Base-by-base conservation (phyloP, 2,888 invertebrate genomes). In the Agriopis marginaria region DNA sequence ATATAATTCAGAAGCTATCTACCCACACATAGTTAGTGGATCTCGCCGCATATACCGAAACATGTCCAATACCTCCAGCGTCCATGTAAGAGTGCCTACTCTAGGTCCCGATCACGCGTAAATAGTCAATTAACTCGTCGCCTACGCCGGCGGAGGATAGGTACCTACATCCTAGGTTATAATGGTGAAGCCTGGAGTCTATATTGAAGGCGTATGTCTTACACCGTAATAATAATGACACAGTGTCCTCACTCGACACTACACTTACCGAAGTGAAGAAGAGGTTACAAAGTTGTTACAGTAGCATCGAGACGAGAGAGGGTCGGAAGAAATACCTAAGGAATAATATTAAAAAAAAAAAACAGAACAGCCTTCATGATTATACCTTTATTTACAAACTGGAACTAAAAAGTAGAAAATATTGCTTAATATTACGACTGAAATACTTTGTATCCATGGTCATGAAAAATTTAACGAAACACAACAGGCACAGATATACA, bases 91-190 rank as follows among this genome's bases (percentile, higher is more conserved):
- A 47, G 32, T 8, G 7, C 32, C 39, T 44, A 7, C 58, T 56
- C 50, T 3, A 23, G 53, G 49, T 44, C 14, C 42, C 23, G 14
- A 51, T 45, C 58, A 53, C 32, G 53, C 53, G 63, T 59, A 54
- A 63, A 63, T 54, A 59, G 40, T 63, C 47, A 53, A 63, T 68
- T 68, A 68, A 17, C 63, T 51, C 47, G 53, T 45, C 61, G n/a
- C n/a, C 45, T 39, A 14, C 9, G 2, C 0, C 23, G 12, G 32
- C 8, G 7, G 32, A 7, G 42, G 6, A 7, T 53, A 53, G 53
- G 32, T 8, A 40, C 62, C 51, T 51, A 42, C 3, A 42, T 53
- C 14, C 47, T 47, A 55, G 44, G 11, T 53, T 17, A 17, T 11
- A 44, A 44, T 10, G 44, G 42, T 10, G 42, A 7, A 10, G 42